phyloP scores from a whole-genome alignment of 2,113 vertebrate species.

The Myotis davidii region DNA sequence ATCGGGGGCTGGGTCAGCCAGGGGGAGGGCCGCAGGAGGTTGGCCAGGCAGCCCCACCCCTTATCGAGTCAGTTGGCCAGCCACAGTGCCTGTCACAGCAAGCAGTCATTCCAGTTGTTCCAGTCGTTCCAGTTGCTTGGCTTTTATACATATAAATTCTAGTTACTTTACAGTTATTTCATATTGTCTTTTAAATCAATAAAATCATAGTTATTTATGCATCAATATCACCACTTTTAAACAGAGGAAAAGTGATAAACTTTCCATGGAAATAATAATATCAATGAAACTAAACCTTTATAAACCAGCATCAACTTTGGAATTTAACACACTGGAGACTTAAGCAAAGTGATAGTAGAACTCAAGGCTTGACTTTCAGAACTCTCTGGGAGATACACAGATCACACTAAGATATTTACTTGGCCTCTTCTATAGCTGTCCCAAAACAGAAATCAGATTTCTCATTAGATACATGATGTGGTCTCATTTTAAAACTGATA shows the following conservation, averaged over 20 bases:
- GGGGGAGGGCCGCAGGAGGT: too few species aligned
- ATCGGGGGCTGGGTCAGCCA: rapidly evolving
- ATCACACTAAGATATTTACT: rapidly evolving
- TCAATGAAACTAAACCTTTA: neutral
- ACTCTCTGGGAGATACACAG: rapidly evolving
- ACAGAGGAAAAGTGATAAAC: neutral
- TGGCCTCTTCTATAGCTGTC: rapidly evolving
- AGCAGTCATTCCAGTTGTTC: too few species aligned
- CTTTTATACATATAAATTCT: too few species aligned
- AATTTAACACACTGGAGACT: rapidly evolving
- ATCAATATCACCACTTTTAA: neutral
- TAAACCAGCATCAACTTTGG: too few species aligned
- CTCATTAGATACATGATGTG: neutral
- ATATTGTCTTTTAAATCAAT: neutral
- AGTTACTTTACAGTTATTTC: neutral
- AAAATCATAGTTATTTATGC: neutral
- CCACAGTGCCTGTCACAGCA: too few species aligned
- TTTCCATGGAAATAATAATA: neutral
- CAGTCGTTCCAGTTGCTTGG: too few species aligned
- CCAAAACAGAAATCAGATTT: neutral
- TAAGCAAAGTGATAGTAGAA: rapidly evolving
- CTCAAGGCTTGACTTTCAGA: neutral
- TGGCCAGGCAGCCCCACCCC: too few species aligned
- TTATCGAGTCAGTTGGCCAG: too few species aligned
- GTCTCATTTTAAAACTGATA: neutral